Evolutionary conservation across 37 sponge, comb jelly and placozoan species (phyloP), one percentile per base, ranked within the genome.

Genomic region (Dysidea cf. avara): DNA sequence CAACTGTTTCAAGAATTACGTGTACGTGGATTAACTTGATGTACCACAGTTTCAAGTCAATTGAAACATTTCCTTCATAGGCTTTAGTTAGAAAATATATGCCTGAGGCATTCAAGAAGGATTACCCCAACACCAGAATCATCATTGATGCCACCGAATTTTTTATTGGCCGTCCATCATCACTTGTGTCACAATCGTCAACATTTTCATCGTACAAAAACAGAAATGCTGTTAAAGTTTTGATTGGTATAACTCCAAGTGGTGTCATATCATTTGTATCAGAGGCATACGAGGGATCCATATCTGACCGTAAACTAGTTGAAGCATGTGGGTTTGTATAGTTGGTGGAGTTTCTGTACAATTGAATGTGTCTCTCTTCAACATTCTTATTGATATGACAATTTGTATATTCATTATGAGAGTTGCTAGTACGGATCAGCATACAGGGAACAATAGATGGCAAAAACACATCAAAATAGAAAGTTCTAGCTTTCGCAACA

Each of bases 211-310:
- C 17, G 11, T 85, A 85, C 55, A 85, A 84, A 30, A 61, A 77
- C 52, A 40, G 63, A 18, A 84, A 84, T 33, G 70, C 85, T 17
- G 71, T 62, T 61, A 85, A 85, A 68, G 74, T 30, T 67, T 26
- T 85, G 21, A 40, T 85, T 60, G 86, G 86, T 5, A 85, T 85
- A 17, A 59, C 77, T 21, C 84, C 84, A 20, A 37, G 33, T 25
- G 84, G 84, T 35, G 74, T 39, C 47, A 49, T 85, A 14, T 78
- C 72, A 17, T 85, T 85, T 74, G 80, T 85, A 5, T 85, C 79
- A 0, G 24, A 53, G 5, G 49, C 78, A 12, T 85, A 37, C 56
- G 53, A 56, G 56, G 86, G 86, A 49, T 59, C 61, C 16, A 64
- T 73, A 53, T 85, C 86, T 47, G 86, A 85, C 56, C 65, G 67